Evolutionary conservation across 2,888 invertebrate species (phyloP).

Genomic region (Buathra laborator): DNA sequence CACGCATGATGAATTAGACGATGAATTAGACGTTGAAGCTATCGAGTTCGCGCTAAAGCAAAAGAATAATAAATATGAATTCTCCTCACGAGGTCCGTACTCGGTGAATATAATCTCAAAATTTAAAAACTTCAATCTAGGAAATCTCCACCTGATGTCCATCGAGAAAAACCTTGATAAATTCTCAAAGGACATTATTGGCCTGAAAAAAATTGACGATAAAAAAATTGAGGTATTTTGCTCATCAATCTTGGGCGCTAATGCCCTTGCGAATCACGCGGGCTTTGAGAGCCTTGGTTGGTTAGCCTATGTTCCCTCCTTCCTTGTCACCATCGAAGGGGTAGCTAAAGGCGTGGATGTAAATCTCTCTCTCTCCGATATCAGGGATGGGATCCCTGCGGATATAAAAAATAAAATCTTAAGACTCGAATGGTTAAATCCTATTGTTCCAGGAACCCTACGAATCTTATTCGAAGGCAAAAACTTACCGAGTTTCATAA

Average conservation of each 20-base stretch:
- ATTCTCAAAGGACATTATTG: neutral
- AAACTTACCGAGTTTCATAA: neutral
- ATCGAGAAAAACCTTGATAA: neutral
- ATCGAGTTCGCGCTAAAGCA: neutral
- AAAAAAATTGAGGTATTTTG: neutral
- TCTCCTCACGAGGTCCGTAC: neutral
- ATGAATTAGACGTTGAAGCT: no score
- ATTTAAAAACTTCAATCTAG: neutral
- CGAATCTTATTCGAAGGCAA: neutral
- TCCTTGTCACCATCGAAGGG: neutral
- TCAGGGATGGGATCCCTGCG: neutral
- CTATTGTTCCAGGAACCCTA: neutral
- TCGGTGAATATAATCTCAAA: neutral
- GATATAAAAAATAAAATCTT: neutral
- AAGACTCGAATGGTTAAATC: neutral
- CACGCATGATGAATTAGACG: no score
- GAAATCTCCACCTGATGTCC: neutral
- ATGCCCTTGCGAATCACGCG: neutral
- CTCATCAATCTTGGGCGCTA: neutral
- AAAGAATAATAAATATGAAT: neutral
- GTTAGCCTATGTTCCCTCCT: neutral
- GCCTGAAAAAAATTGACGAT: neutral
- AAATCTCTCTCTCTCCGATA: neutral
- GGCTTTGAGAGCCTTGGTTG: neutral
- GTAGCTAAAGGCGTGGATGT: neutral